phyloP scores from a whole-genome alignment of 2,888 invertebrate genomes.

The Tineola bisselliella region DNA sequence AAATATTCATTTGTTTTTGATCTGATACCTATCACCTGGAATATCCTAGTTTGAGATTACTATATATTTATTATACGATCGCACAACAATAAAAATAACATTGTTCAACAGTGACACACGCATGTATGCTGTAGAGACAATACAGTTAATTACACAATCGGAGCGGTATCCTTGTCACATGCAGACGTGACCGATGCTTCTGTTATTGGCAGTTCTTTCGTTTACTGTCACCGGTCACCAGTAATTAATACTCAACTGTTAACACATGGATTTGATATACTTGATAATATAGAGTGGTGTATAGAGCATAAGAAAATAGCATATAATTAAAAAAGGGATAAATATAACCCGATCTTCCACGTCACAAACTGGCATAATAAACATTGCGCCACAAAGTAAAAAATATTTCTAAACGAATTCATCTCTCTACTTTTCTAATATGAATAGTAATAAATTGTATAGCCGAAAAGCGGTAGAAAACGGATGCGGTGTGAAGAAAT shows the following conservation, averaged over 20 bases:
- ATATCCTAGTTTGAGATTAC: too few species aligned
- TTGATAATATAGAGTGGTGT: too few species aligned
- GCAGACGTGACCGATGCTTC: neutral
- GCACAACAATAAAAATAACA: too few species aligned
- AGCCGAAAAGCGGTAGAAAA: constrained; percentile 24
- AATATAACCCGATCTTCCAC: too few species aligned
- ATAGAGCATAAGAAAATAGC: too few species aligned
- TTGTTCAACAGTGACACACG: neutral
- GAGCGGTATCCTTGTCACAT: neutral
- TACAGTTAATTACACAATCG: constrained; percentile 10
- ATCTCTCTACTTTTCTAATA: neutral
- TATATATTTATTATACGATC: too few species aligned
- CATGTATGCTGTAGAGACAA: neutral
- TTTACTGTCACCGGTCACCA: neutral
- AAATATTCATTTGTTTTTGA: too few species aligned
- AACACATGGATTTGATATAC: too few species aligned
- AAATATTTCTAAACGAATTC: neutral
- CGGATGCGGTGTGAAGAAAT: constrained; percentile 44
- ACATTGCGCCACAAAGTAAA: too few species aligned
- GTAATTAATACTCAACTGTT: neutral
- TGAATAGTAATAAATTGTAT: neutral
- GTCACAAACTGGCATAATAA: too few species aligned
- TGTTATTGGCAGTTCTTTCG: constrained; percentile 9
- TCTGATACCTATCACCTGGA: too few species aligned
- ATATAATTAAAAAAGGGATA: too few species aligned